A percentile compares a stretch with the other conserved stretches of the same genome.
Conservation (phyloP, 2,888 invertebrate species). For the Lepidocyrtoides sp. region DNA sequence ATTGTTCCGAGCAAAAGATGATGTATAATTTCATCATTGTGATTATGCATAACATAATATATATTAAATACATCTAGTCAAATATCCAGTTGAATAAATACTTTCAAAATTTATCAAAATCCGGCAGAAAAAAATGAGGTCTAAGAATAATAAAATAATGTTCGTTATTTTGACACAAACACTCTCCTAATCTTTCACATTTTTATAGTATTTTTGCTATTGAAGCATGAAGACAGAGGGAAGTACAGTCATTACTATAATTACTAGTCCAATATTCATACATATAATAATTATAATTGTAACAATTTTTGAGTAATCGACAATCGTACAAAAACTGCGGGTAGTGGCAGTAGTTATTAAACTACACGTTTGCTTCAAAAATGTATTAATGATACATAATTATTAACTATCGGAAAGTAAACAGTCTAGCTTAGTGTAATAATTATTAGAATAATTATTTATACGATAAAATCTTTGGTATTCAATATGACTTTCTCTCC, state of each 20-base stretch:
- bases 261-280: constrained; percentile 27
- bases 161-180: neutral
- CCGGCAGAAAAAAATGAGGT: neutral
- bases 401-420: constrained; percentile 54
- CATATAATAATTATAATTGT: neutral
- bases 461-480: constrained; percentile 76
- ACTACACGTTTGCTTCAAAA: neutral
- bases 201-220: neutral
- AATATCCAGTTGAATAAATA: neutral
- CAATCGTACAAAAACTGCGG: constrained; percentile 68
- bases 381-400: neutral
- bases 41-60: neutral
- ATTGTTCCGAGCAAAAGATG: too few species aligned
- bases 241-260: constrained; percentile 26
- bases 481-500: constrained; percentile 50
- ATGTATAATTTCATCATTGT: too few species aligned
- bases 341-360: constrained; percentile 4
- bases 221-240: constrained; percentile 15
- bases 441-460: too few species aligned
- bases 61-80: neutral
- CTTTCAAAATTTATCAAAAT: neutral
- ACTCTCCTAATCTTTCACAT: neutral
- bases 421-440: constrained; percentile 60
- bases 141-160: neutral
- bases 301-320: constrained; percentile 8